Evolutionary conservation across 2,888 invertebrate genomes (phyloP), one percentile per base, ranked within the genome.

Genomic region (Melinaea menophilus): DNA sequence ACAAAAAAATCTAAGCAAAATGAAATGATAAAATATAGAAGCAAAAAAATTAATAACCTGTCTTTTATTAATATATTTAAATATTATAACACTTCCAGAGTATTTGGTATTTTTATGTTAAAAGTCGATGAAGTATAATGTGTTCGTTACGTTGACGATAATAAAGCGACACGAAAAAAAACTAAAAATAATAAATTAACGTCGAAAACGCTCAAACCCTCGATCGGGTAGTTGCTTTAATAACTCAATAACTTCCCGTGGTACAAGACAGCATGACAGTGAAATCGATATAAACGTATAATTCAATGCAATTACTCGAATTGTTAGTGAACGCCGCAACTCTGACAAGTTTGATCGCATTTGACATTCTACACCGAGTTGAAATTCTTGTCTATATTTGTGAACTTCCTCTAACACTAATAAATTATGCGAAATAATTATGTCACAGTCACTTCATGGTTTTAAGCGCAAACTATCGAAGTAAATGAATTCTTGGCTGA

Each of bases 271-370:
- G 35, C 13, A 33, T n/a, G 55, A 54, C 57, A 55, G 34, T 62
- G 59, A 4, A 58, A 70, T 61, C 56, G 63, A 71, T 69, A 66
- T 57, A 68, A 66, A 69, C 69, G 66, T 47, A 65, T 64, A 65
- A 69, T 64, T 64, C 71, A 66, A 71, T 72, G 71, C 73, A 75
- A 75, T 75, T 77, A 75, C 73, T 75, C 72, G 69, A 73, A 76
- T 74, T 71, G 73, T 72, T 71, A 63, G 61, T 61, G 71, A 70
- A 67, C 68, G 66, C 71, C 67, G 66, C 71, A 62, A 72, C 71
- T 70, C 62, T 64, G 61, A 59, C 65, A 72, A 77, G 73, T 76
- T 77, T 74, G 73, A 74, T 74, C 73, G 68, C 71, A 72, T 76
- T 75, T 74, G 75, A 75, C 72, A 74, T 74, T 71, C 73, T 69